Conservation (phyloP, 2,797 vertebrate genomes). For the Benthosema pterotum region DNA sequence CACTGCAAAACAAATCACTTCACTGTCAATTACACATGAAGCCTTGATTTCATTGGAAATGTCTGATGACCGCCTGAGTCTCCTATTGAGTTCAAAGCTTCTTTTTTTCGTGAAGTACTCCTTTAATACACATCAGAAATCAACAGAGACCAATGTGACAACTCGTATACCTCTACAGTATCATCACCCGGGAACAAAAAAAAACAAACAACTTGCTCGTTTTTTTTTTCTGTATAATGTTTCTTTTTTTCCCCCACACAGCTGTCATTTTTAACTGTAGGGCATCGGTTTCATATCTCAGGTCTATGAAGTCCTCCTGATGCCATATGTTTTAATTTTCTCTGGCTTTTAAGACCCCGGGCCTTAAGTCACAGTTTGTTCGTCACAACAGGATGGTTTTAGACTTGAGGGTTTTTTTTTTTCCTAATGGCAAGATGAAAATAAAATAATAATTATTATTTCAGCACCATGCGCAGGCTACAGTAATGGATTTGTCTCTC, state of each 20-base stretch:
- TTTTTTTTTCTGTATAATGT: no score
- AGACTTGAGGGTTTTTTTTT: neutral
- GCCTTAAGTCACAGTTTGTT: neutral
- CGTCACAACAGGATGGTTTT: neutral
- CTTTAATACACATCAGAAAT: constrained; percentile 34
- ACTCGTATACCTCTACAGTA: constrained; percentile 52
- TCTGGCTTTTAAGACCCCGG: no score
- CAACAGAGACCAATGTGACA: constrained; percentile 49
- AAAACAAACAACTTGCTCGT: constrained; percentile 22
- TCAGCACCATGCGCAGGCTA: neutral
- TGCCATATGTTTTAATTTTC: constrained; percentile 12
- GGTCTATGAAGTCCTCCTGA: constrained; percentile 50
- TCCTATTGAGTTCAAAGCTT: no score
- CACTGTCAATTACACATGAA: no score
- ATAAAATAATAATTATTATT: neutral
- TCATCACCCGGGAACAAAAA: constrained; percentile 32
- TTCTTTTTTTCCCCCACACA: no score
- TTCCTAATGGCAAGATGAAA: neutral
- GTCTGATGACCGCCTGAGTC: no score
- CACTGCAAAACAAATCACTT: no score
- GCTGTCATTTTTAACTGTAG: constrained; percentile 29
- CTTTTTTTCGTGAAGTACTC: no score
- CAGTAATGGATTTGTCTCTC: constrained; percentile 1
- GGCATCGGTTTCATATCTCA: constrained; percentile 63
- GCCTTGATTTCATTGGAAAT: no score